These are phyloP conservation scores for Montipora capitata DNA, from an alignment of 92 coral and sea anemone species.

Conservation along the genomic window DNA sequence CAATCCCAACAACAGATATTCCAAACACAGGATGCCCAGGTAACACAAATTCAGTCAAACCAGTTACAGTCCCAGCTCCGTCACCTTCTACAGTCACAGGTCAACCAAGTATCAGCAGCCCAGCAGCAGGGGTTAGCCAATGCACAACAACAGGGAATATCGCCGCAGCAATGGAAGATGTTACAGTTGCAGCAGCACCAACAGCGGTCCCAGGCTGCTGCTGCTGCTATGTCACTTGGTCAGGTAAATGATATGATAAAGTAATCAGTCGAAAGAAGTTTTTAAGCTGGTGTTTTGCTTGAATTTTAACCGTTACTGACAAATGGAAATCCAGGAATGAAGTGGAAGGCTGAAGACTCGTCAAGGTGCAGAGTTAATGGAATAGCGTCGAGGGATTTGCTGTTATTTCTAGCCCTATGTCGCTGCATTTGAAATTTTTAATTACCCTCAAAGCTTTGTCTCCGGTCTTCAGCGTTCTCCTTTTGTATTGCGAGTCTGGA, in stretches of 20 bases:
- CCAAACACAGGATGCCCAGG: conserved; percentile 50
- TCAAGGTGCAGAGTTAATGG: no score
- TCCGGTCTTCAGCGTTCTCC: no score
- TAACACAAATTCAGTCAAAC: conserved; percentile 48
- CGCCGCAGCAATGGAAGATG: conserved; percentile 79
- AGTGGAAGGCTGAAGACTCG: no score
- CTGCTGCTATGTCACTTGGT: conserved; percentile 58
- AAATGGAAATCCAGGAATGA: no score
- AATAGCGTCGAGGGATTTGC: no score
- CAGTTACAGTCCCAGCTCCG: conserved; percentile 76
- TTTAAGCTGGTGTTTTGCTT: no score
- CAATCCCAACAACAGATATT: conserved; percentile 44
- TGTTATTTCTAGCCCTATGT: no score
- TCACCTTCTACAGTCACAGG: conserved; percentile 71
- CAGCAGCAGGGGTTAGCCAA: conserved; percentile 68
- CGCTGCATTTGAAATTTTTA: no score
- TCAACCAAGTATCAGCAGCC: conserved; percentile 60
- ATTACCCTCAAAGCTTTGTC: no score
- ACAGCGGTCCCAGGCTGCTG: conserved; percentile 69
- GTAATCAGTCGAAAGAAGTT: no score
- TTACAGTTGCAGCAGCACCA: conserved; percentile 81
- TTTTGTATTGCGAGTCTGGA: no score
- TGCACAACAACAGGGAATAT: conserved; percentile 74
- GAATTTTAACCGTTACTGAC: no score
- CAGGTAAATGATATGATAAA: conserved; percentile 34